Evolutionary conservation across 2,888 invertebrate genomes (phyloP).

Genomic region (Rhogogaster chlorosoma): DNA sequence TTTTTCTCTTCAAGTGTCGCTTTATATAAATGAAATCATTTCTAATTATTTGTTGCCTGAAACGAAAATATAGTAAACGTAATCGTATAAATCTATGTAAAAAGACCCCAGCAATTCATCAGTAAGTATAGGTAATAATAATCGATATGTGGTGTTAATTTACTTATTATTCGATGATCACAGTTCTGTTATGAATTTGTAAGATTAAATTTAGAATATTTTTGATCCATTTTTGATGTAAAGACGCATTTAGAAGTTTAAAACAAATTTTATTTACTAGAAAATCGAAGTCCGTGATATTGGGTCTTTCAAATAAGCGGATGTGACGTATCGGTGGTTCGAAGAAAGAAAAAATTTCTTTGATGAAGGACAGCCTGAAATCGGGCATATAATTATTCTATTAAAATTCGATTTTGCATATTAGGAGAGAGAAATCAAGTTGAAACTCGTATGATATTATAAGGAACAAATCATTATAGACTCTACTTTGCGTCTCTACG

Average conservation of each 20-base stretch:
- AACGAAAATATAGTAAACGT: background rate
- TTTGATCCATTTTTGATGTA: background rate
- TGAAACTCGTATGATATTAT: background rate
- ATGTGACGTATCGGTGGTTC: constrained; percentile 6
- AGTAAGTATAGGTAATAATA: background rate
- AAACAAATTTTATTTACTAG: background rate
- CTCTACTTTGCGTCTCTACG: constrained; percentile 17
- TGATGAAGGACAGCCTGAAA: background rate
- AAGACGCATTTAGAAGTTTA: background rate
- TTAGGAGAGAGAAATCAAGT: background rate
- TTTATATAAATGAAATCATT: background rate
- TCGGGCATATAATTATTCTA: background rate
- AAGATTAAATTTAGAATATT: background rate
- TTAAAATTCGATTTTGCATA: background rate
- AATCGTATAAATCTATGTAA: background rate
- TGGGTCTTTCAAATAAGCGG: constrained; percentile 20
- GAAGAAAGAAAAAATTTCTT: background rate
- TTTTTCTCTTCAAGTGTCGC: background rate
- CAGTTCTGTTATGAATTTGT: background rate
- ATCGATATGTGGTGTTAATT: background rate
- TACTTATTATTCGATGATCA: background rate
- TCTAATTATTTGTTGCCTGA: background rate
- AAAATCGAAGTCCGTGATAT: background rate
- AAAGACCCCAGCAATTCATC: background rate
- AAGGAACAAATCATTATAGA: background rate